Evolutionary conservation across 2,797 vertebrate genomes (phyloP).

Genomic region (Urophycis tenuis): DNA sequence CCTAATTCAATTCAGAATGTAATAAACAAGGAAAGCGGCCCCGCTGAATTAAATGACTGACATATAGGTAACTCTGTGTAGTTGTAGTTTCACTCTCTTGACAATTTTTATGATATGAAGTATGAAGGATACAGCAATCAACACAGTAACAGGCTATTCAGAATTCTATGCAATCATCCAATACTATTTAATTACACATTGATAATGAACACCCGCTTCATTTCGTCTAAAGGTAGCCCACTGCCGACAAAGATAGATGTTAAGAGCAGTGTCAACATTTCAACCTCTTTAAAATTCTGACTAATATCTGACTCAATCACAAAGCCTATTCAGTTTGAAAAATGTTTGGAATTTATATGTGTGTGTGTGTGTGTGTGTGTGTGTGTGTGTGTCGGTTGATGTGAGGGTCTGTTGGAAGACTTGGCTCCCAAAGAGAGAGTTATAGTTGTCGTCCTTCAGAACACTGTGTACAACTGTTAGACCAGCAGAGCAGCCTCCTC

Average conservation of each 20-base stretch:
- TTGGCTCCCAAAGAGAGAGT: slow-evolving; percentile 16
- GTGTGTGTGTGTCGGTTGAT: slow-evolving; percentile 35
- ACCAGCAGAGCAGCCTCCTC: slow-evolving; percentile 61
- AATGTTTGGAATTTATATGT: neutral
- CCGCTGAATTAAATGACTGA: too few relatives aligned
- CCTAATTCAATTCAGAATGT: neutral
- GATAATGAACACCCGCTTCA: neutral
- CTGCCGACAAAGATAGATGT: neutral
- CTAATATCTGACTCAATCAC: neutral
- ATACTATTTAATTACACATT: neutral
- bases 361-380: slow-evolving; percentile 4
- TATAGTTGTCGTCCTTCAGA: slow-evolving; percentile 58
- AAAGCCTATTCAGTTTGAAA: neutral
- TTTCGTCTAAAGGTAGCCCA: neutral
- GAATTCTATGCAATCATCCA: neutral
- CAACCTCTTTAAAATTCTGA: neutral
- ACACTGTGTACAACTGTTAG: slow-evolving; percentile 68
- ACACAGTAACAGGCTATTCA: neutral
- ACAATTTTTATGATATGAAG: neutral
- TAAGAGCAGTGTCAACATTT: slow-evolving; percentile 1
- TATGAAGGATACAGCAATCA: neutral
- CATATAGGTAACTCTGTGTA: neutral
- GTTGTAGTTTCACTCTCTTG: neutral
- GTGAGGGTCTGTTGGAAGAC: slow-evolving; percentile 4
- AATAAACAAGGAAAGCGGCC: neutral